Conservation (phyloP, 1,140 invertebrate genomes). For the Melitaea cinxia region DNA sequence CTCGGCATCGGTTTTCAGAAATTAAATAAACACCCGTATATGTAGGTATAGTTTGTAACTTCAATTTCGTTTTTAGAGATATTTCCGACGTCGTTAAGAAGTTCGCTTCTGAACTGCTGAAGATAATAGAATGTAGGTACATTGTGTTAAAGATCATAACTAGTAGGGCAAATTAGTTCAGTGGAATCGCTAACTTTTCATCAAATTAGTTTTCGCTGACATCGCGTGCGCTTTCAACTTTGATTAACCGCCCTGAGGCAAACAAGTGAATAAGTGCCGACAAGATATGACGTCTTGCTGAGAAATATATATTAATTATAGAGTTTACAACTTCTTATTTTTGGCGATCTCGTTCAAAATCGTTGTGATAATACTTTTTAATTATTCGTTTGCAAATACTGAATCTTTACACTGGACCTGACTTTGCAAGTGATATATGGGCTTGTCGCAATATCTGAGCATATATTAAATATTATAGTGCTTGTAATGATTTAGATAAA, state of each 20-base stretch:
- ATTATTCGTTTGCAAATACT: too few species aligned
- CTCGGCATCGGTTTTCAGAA: background rate
- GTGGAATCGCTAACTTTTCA: slow-evolving; percentile 62
- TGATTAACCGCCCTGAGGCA: slow-evolving; percentile 67
- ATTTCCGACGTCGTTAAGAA: slow-evolving; percentile 22
- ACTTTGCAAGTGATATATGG: too few species aligned
- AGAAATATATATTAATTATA: slow-evolving; percentile 19
- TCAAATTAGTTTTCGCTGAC: slow-evolving; percentile 70
- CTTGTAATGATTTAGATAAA: too few species aligned
- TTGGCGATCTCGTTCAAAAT: too few species aligned
- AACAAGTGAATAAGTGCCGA: slow-evolving; percentile 47
- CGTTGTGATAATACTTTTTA: too few species aligned
- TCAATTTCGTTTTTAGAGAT: background rate
- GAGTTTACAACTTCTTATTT: background rate
- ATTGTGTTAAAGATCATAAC: slow-evolving; percentile 61
- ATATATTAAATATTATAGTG: too few species aligned
- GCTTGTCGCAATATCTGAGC: too few species aligned
- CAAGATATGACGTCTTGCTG: slow-evolving; percentile 16
- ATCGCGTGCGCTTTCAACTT: slow-evolving; percentile 54
- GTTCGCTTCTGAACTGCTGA: slow-evolving; percentile 16
- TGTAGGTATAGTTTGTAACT: slow-evolving; percentile 2
- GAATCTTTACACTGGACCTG: too few species aligned
- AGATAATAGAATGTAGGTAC: slow-evolving; percentile 46
- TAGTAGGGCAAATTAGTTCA: slow-evolving; percentile 61
- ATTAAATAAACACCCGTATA: slow-evolving; percentile 2